phyloP scores from a whole-genome alignment of 1,140 invertebrate genomes.

The Pseudomyrmex cubaensis region DNA sequence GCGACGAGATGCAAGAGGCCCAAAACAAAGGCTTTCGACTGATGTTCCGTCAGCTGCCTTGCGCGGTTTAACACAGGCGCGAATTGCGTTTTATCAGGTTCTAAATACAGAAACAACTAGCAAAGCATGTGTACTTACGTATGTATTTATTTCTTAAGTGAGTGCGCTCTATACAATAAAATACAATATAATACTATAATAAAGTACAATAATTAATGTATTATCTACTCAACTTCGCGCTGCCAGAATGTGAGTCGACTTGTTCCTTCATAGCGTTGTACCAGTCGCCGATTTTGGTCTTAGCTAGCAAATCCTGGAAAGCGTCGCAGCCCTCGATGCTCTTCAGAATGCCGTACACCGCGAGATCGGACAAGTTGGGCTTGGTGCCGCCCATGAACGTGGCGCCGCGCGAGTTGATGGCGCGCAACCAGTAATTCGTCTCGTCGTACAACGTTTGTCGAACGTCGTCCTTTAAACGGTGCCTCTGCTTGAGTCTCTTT shows the following conservation, averaged over 20 bases:
- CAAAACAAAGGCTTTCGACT: constrained; percentile 91
- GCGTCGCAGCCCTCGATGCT: constrained; percentile 98
- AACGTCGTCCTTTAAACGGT: constrained; percentile 95
- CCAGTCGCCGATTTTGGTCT: constrained; percentile 90
- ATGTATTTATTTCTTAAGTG: not conserved
- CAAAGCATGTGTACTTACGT: constrained; percentile 35
- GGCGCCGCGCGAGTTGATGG: constrained; percentile 89
- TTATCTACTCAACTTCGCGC: constrained; percentile 64
- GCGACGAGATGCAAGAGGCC: constrained; percentile 86
- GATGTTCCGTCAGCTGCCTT: constrained; percentile 89
- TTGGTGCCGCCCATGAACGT: constrained; percentile 93
- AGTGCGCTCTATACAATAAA: too few species aligned
- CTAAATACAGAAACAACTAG: constrained; percentile 8
- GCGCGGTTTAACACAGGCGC: constrained; percentile 77
- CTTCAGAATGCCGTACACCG: constrained; percentile 96
- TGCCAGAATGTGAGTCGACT: constrained; percentile 85
- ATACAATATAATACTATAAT: constrained; percentile 8
- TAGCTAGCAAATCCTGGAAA: constrained; percentile 92
- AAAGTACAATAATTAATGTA: constrained; percentile 39
- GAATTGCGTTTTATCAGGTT: not conserved
- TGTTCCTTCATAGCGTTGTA: constrained; percentile 85
- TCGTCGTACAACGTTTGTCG: constrained; percentile 95
- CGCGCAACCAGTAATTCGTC: constrained; percentile 92
- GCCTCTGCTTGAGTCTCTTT: constrained; percentile 94
- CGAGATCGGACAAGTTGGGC: constrained; percentile 97